phyloP scores from a whole-genome alignment of 1,140 invertebrate genomes.

The Lithobius niger region DNA sequence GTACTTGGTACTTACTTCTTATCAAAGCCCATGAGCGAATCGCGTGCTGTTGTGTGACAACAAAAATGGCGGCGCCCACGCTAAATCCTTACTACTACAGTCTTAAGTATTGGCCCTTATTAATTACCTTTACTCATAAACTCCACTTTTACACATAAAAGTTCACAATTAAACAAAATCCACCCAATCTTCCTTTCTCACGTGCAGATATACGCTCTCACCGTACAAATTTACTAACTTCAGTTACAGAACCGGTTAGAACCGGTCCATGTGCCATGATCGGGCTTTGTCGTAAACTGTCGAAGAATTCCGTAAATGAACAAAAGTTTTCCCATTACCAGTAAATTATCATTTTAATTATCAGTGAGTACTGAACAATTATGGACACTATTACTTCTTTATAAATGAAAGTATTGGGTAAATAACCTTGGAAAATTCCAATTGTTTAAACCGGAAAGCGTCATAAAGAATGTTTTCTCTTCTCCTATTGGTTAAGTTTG shows the following conservation, averaged over 20 bases:
- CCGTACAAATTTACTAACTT: neutral
- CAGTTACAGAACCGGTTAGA: conserved; percentile 4
- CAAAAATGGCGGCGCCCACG: conserved; percentile 10
- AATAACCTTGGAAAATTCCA: too few species aligned
- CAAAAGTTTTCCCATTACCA: too few species aligned
- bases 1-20: too few species aligned
- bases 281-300: too few species aligned
- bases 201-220: neutral
- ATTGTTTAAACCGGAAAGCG: too few species aligned
- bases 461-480: too few species aligned
- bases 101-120: neutral
- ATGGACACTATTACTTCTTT: too few species aligned
- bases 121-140: neutral
- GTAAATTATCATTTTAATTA: too few species aligned
- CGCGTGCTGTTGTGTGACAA: conserved; percentile 7
- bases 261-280: conserved; percentile 4
- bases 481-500: too few species aligned
- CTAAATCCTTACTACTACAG: neutral
- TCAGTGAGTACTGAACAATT: too few species aligned
- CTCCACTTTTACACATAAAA: neutral
- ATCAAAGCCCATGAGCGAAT: neutral
- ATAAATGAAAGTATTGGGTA: too few species aligned
- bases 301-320: too few species aligned
- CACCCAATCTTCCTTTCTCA: neutral
- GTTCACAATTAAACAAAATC: neutral